Percentiles rank a stretch among this genome's conserved stretches.
Conservation (phyloP, 2,113 vertebrate species). For the Okapia johnstoni region DNA sequence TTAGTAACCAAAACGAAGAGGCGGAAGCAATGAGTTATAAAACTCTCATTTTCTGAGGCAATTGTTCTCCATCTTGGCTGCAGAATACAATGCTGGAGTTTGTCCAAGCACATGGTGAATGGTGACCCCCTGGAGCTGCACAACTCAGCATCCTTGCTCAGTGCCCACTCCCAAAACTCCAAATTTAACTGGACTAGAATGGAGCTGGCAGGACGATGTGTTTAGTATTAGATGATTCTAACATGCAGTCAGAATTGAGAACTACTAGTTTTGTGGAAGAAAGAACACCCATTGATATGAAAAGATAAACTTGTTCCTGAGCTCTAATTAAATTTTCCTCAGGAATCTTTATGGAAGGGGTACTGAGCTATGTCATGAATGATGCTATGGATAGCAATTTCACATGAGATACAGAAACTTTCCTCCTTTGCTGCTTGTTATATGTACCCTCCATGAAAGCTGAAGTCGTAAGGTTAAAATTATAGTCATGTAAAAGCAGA, state of each 20-base stretch:
- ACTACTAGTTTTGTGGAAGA: constrained; percentile 24
- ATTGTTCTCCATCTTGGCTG: constrained; percentile 37
- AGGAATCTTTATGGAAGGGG: not conserved
- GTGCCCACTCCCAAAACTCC: not conserved
- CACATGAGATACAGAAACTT: not conserved
- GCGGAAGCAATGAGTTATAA: constrained; percentile 46
- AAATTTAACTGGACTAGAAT: constrained; percentile 22
- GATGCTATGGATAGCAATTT: constrained; percentile 16
- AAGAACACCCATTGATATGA: constrained; percentile 19
- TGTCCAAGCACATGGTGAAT: not conserved
- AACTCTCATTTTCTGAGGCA: constrained; percentile 56
- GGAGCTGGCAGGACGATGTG: not conserved
- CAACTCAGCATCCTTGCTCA: not conserved
- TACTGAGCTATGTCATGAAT: constrained; percentile 27
- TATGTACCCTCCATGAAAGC: not conserved
- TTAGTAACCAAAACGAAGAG: constrained; percentile 50
- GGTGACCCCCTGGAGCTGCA: not conserved
- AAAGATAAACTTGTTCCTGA: constrained; percentile 58
- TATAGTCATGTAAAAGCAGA: not conserved
- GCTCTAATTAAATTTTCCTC: constrained; percentile 36
- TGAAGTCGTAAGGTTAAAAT: constrained; percentile 6
- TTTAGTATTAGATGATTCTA: not conserved
- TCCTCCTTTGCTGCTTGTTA: constrained; percentile 36
- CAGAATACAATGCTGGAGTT: not conserved
- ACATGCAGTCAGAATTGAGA: not conserved